phyloP scores from a whole-genome alignment of 2,888 invertebrate species.

The Resseliella maxima region DNA sequence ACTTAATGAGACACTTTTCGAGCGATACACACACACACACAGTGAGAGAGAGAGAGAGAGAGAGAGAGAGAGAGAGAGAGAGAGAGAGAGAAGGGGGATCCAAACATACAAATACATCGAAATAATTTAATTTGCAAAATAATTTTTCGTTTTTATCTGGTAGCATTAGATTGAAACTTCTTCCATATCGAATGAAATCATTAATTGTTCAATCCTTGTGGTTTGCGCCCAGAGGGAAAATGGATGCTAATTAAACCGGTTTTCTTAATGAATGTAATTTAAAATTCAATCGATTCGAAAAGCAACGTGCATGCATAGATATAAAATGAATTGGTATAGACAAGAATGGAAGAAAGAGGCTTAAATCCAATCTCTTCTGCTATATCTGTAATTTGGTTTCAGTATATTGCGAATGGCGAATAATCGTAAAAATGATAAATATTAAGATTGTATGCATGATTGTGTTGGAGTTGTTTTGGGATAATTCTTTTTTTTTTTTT shows the following conservation, averaged over 20 bases:
- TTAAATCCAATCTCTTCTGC: not conserved
- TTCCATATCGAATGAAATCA: slow-evolving; percentile 34
- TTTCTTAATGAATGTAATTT: slow-evolving; percentile 30
- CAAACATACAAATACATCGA: not conserved
- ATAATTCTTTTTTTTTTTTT: too few relatives aligned
- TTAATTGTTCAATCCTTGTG: slow-evolving; percentile 3
- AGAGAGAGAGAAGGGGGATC: too few relatives aligned
- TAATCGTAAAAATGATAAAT: slow-evolving; percentile 25
- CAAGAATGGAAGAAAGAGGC: not conserved
- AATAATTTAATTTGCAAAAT: slow-evolving; percentile 31
- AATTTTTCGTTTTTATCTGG: not conserved
- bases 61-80: too few relatives aligned
- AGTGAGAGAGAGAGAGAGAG: too few relatives aligned
- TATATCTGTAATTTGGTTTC: not conserved
- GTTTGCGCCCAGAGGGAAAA: not conserved
- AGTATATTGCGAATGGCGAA: not conserved
- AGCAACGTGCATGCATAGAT: not conserved
- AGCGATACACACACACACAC: not conserved
- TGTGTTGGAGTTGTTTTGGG: too few relatives aligned
- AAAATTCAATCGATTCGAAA: not conserved
- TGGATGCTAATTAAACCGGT: slow-evolving; percentile 34
- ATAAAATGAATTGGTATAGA: not conserved
- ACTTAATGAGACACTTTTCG: not conserved
- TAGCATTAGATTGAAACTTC: not conserved
- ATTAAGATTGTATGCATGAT: not conserved